phyloP scores from a whole-genome alignment of 1,140 invertebrate genomes.

The Rhysida immarginata region DNA sequence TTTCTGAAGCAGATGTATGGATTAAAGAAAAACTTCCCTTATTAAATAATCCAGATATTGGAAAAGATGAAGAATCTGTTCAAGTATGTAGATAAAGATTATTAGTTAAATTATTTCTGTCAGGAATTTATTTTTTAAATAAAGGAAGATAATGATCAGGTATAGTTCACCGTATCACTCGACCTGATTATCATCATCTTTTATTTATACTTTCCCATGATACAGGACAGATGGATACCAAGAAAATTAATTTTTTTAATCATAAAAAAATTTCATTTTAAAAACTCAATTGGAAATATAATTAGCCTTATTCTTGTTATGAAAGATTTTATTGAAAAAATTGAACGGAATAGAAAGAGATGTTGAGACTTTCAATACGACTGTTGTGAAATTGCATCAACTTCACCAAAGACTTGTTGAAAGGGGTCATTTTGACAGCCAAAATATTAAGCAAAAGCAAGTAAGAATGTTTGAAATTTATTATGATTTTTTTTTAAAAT shows the following conservation, averaged over 20 bases:
- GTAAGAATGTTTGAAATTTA: constrained; percentile 39
- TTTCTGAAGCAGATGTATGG: constrained; percentile 71
- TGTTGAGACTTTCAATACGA: constrained; percentile 49
- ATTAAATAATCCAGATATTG: constrained; percentile 56
- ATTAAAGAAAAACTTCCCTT: constrained; percentile 64
- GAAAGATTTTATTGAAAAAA: constrained; percentile 49
- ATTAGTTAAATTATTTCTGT: too few species aligned
- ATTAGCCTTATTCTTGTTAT: too few species aligned
- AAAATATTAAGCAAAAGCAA: constrained; percentile 51
- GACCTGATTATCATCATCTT: too few species aligned
- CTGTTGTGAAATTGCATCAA: constrained; percentile 48
- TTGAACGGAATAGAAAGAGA: constrained; percentile 66
- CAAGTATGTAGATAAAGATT: constrained; percentile 45
- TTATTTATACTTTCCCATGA: too few species aligned
- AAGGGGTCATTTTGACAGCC: constrained; percentile 59
- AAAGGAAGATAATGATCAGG: too few species aligned
- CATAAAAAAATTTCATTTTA: too few species aligned
- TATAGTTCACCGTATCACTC: too few species aligned
- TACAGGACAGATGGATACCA: too few species aligned
- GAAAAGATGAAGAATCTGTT: constrained; percentile 75
- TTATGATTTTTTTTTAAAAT: too few species aligned
- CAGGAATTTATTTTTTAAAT: too few species aligned
- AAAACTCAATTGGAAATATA: too few species aligned
- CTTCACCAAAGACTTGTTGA: constrained; percentile 48
- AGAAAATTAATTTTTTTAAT: too few species aligned